Percentiles rank a stretch among this genome's conserved stretches.
These are phyloP conservation scores for Microtus oregoni DNA, from an alignment of 2,113 vertebrate genomes.

Conservation along the genomic window DNA sequence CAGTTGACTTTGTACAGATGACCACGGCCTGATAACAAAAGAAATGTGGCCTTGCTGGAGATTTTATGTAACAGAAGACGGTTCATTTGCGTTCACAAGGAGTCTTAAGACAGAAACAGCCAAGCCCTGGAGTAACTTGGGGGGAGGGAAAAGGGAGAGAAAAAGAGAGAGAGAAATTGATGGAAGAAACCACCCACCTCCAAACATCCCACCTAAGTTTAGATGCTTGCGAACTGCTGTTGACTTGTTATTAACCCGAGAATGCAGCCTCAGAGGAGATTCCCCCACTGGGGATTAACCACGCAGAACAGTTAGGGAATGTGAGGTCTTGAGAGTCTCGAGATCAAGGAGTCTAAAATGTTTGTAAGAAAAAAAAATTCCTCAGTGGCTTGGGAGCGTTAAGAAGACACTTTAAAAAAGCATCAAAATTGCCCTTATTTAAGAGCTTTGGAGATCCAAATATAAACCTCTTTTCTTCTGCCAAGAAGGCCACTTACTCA, in stretches of 20 bases:
- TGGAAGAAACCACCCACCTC: neutral
- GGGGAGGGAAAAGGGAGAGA: neutral
- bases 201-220: constrained; percentile 37
- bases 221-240: constrained; percentile 48
- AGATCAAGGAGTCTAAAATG: neutral
- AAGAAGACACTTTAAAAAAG: constrained; percentile 65
- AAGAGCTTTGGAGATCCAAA: constrained; percentile 69
- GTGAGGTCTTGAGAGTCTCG: neutral
- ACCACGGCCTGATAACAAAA: constrained; percentile 46
- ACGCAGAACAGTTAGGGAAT: neutral
- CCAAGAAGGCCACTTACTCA: constrained; percentile 25
- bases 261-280: constrained; percentile 61
- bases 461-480: constrained; percentile 50
- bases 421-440: constrained; percentile 55
- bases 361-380: constrained; percentile 40
- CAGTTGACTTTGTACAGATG: neutral
- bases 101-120: constrained; percentile 23
- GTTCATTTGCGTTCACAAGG: constrained; percentile 26
- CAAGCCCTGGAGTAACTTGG: neutral
- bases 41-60: constrained; percentile 52
- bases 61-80: neutral
- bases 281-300: neutral
- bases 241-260: constrained; percentile 71
- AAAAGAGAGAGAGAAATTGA: fast-evolving
- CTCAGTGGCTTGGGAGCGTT: constrained; percentile 10